Conservation (phyloP, 2,113 vertebrate species). For the Podarcis raffonei region DNA sequence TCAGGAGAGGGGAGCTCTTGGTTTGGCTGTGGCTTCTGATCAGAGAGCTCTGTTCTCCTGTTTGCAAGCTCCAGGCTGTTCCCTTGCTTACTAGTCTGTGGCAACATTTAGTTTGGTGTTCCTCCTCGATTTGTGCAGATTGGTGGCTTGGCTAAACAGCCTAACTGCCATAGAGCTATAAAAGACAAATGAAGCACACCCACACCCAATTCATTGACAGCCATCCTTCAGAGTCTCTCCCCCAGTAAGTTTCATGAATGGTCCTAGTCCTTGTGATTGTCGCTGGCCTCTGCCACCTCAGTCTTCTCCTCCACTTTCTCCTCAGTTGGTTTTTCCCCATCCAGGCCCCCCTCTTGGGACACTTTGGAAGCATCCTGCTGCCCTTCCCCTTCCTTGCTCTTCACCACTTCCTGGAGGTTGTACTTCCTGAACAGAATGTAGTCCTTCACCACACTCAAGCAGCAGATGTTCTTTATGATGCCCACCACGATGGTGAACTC, state of each 20-base stretch:
- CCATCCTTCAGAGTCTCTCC: not conserved
- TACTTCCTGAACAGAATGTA: constrained; percentile 92
- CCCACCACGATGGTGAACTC: constrained; percentile 93
- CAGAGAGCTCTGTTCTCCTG: not conserved
- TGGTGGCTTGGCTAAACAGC: not conserved
- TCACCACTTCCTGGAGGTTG: constrained; percentile 93
- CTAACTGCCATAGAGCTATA: not conserved
- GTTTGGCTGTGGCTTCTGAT: not conserved
- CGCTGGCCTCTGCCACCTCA: not conserved
- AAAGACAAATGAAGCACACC: constrained; percentile 12
- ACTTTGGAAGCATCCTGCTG: constrained; percentile 33
- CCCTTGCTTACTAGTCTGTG: no score
- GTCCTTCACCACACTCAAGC: constrained; percentile 91
- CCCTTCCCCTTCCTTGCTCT: constrained; percentile 63
- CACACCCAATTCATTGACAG: constrained; percentile 27
- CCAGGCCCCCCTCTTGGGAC: constrained; percentile 16
- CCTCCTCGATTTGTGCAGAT: not conserved
- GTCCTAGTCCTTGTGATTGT: constrained; percentile 11
- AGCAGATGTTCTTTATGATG: constrained; percentile 94
- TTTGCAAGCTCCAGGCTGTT: no score
- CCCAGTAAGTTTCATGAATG: not conserved
- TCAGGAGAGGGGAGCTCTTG: no score
- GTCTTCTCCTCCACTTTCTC: constrained; percentile 46
- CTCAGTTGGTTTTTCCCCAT: not conserved
- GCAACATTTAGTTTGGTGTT: no score